A percentile compares a stretch with the other conserved stretches of the same genome.
phyloP scores from a whole-genome alignment of 2,797 vertebrate genomes.

The Sebastes baramenuke region DNA sequence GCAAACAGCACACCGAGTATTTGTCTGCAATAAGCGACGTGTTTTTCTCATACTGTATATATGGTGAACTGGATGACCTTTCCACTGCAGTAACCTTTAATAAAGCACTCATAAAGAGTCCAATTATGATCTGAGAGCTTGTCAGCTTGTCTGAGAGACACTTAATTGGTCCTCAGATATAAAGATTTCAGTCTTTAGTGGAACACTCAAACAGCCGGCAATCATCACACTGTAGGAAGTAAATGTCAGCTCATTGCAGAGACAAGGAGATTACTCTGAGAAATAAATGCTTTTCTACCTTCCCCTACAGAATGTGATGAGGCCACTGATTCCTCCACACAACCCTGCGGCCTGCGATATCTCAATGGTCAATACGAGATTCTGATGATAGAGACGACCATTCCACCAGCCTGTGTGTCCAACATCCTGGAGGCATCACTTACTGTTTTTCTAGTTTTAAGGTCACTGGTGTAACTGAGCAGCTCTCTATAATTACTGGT shows the following conservation, averaged over 20 bases:
- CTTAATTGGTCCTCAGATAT: constrained; percentile 25
- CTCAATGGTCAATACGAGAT: not conserved
- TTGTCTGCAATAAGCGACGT: not conserved
- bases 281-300: constrained; percentile 2
- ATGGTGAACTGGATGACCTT: constrained; percentile 21
- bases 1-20: not conserved
- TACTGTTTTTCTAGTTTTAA: not conserved
- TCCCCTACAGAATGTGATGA: not conserved
- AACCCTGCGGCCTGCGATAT: not conserved
- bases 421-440: not conserved
- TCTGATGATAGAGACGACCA: not conserved
- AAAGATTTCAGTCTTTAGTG: constrained; percentile 14
- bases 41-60: not conserved
- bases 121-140: constrained; percentile 23
- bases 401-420: not conserved
- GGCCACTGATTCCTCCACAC: not conserved
- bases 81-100: constrained; percentile 32
- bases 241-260: constrained; percentile 49
- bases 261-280: not conserved
- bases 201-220: constrained; percentile 17
- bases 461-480: not conserved
- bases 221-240: constrained; percentile 5
- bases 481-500: not conserved
- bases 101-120: constrained; percentile 25
- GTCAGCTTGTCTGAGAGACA: constrained; percentile 16